Evolutionary conservation across 2,888 invertebrate genomes (phyloP).

Genomic region (Thymelicus acteon): DNA sequence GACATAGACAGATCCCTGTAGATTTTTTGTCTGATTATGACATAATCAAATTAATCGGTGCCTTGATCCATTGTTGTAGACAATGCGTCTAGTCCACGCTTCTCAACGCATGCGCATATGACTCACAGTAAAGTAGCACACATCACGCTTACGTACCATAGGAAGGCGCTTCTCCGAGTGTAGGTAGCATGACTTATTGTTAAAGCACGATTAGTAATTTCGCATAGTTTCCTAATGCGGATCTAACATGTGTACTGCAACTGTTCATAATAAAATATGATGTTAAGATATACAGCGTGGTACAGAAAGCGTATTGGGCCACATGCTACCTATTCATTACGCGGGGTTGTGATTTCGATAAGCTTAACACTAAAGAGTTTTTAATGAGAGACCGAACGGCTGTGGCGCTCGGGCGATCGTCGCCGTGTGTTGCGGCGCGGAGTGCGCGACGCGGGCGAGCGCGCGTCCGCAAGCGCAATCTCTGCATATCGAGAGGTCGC

Average conservation of each 20-base stretch:
- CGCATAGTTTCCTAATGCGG: constrained; percentile 19
- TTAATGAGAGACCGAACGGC: constrained; percentile 15
- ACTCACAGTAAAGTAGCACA: constrained; percentile 70
- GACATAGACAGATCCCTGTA: constrained; percentile 55
- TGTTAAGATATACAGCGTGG: neutral
- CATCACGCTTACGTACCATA: constrained; percentile 63
- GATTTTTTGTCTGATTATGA: constrained; percentile 67
- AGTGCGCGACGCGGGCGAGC: constrained; percentile 39
- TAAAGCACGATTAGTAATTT: constrained; percentile 29
- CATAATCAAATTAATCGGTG: constrained; percentile 76
- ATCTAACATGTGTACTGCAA: constrained; percentile 16
- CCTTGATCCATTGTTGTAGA: constrained; percentile 78
- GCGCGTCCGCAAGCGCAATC: constrained; percentile 54
- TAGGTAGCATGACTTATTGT: constrained; percentile 26
- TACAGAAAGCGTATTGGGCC: neutral
- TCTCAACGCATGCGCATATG: constrained; percentile 70
- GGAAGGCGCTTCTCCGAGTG: constrained; percentile 39
- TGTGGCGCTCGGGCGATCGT: constrained; percentile 15
- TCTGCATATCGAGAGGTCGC: constrained; percentile 49
- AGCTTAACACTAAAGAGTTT: constrained; percentile 3
- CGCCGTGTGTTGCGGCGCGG: constrained; percentile 40
- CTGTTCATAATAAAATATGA: constrained; percentile 3
- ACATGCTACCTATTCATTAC: neutral
- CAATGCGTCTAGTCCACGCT: constrained; percentile 76
- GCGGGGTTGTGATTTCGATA: neutral